Evolutionary conservation across 2,888 invertebrate genomes (phyloP).

Genomic region (Epistrophe eligans): DNA sequence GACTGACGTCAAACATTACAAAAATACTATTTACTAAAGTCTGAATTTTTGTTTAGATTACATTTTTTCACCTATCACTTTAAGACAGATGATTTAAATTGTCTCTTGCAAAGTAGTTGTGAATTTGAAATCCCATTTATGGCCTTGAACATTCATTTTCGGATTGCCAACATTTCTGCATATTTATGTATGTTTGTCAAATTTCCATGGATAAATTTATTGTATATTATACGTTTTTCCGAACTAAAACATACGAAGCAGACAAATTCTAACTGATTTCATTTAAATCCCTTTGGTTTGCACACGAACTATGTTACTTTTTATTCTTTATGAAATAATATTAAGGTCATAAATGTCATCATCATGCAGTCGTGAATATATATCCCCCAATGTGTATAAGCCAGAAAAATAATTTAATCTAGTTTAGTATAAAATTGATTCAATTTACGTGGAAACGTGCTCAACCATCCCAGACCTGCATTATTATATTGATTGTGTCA

Average conservation of each 20-base stretch:
- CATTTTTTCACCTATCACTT: too few relatives aligned
- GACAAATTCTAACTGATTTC: not conserved
- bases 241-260: not conserved
- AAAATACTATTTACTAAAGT: too few relatives aligned
- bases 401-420: constrained; percentile 6
- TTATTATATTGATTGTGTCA: constrained; percentile 38
- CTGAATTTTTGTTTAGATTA: too few relatives aligned
- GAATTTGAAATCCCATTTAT: too few relatives aligned
- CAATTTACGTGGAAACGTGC: constrained; percentile 52
- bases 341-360: constrained; percentile 21
- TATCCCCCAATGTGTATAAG: not conserved
- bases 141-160: too few relatives aligned
- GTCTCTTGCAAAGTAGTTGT: too few relatives aligned
- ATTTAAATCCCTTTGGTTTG: not conserved
- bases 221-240: not conserved
- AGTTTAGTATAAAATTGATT: constrained; percentile 29
- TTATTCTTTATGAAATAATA: not conserved
- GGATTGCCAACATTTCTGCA: too few relatives aligned
- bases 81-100: too few relatives aligned
- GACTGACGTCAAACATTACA: too few relatives aligned
- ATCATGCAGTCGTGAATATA: constrained; percentile 1
- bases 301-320: not conserved
- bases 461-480: constrained; percentile 20
- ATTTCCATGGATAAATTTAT: not conserved
- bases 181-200: too few relatives aligned